A percentile compares a stretch with the other conserved stretches of the same genome.
These are phyloP conservation scores for Alauda arvensis DNA, from an alignment of 2,797 vertebrate species.

Conservation along the genomic window DNA sequence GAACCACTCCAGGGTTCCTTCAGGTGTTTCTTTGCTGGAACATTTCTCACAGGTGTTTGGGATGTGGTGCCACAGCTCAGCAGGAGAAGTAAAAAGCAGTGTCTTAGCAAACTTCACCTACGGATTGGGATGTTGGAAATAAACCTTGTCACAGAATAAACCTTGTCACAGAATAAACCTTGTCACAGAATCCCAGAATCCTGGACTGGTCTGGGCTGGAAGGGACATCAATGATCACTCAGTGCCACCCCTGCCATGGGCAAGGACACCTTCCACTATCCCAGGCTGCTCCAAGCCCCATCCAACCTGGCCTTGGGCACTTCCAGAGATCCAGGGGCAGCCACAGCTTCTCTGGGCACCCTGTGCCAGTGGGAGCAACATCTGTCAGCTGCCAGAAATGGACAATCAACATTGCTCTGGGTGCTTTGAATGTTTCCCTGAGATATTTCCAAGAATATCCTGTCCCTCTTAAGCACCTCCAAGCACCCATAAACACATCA, in stretches of 20 bases:
- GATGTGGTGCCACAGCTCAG: background rate
- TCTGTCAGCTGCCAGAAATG: background rate
- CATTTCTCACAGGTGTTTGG: background rate
- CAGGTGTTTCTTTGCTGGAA: background rate
- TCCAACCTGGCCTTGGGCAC: background rate
- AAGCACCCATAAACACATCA: background rate
- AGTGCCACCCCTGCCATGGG: too few species aligned
- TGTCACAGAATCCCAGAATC: background rate
- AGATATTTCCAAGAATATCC: background rate
- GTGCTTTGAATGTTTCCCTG: background rate
- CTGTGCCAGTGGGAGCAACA: background rate
- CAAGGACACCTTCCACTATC: fast-evolving
- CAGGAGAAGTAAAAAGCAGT: background rate
- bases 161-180: too few species aligned
- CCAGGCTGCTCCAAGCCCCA: fast-evolving
- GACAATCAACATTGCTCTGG: background rate
- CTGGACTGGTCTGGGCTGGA: background rate
- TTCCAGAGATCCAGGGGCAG: background rate
- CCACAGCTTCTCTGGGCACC: background rate
- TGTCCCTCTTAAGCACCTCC: background rate
- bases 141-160: background rate
- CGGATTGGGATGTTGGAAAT: background rate
- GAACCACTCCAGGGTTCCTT: background rate
- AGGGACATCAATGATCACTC: background rate
- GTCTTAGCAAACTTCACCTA: background rate